Conservation (phyloP, 37 sponge, comb jelly and placozoan genomes). For the Chondrosia reniformis region DNA sequence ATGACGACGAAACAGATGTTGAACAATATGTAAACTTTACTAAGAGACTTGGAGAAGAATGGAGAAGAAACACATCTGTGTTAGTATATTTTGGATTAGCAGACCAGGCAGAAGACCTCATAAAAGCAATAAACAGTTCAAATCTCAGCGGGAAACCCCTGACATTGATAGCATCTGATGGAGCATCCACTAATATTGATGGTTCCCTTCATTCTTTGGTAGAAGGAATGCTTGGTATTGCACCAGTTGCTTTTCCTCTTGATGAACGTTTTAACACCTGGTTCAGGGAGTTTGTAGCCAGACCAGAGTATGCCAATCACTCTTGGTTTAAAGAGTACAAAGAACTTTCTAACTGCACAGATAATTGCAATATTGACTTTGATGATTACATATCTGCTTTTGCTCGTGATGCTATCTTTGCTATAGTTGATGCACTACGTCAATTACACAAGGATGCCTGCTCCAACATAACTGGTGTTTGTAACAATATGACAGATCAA, state of each 20-base stretch:
- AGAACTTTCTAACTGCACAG: constrained; percentile 41
- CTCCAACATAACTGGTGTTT: constrained; percentile 21
- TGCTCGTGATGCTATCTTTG: constrained; percentile 66
- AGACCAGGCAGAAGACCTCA: background rate
- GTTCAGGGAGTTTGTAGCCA: background rate
- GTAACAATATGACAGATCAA: constrained; percentile 12
- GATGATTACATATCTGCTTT: constrained; percentile 48
- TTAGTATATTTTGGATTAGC: constrained; percentile 51
- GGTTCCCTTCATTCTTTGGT: background rate
- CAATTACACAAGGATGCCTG: constrained; percentile 30
- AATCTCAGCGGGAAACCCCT: background rate
- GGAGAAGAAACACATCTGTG: constrained; percentile 40
- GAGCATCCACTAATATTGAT: background rate
- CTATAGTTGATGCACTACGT: constrained; percentile 59
- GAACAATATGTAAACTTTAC: constrained; percentile 1
- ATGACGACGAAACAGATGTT: background rate
- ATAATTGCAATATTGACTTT: constrained; percentile 7
- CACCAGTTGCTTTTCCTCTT: background rate
- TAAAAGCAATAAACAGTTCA: constrained; percentile 8
- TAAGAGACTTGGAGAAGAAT: background rate
- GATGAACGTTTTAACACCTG: background rate
- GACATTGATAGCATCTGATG: background rate
- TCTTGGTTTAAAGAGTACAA: constrained; percentile 70
- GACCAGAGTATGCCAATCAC: constrained; percentile 1
- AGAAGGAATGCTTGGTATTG: constrained; percentile 5